These are phyloP conservation scores for Euzophera pinguis DNA, from an alignment of 2,888 invertebrate genomes.

Conservation along the genomic window DNA sequence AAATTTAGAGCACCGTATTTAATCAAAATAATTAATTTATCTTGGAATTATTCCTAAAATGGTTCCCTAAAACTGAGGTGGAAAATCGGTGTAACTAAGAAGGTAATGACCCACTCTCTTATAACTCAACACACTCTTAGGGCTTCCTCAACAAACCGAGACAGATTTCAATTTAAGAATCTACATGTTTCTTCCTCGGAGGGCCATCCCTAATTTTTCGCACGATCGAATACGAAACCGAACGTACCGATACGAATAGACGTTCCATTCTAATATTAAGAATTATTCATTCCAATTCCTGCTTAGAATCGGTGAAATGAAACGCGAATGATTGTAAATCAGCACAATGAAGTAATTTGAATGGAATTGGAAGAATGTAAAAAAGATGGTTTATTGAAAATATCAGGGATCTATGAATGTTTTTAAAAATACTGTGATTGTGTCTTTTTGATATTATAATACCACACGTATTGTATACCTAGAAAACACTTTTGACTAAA, in stretches of 20 bases:
- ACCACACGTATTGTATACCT: too few relatives aligned
- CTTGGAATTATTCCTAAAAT: too few relatives aligned
- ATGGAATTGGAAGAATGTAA: neutral
- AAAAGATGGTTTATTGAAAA: neutral
- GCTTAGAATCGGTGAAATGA: conserved; percentile 3
- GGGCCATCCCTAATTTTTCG: conserved; percentile 45
- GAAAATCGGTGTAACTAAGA: too few relatives aligned
- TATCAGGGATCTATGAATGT: neutral
- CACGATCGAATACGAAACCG: conserved; percentile 45
- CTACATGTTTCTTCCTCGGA: conserved; percentile 46
- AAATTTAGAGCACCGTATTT: too few relatives aligned
- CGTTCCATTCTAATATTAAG: conserved; percentile 23
- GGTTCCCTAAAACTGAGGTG: too few relatives aligned
- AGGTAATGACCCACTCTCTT: neutral
- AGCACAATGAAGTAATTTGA: neutral
- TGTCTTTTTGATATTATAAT: too few relatives aligned
- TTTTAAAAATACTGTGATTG: too few relatives aligned
- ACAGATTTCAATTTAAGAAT: conserved; percentile 54
- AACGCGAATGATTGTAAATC: neutral
- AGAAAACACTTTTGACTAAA: too few relatives aligned
- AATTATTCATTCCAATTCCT: neutral
- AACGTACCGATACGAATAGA: conserved; percentile 32
- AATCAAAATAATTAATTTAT: too few relatives aligned
- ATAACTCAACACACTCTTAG: conserved; percentile 19
- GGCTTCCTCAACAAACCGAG: conserved; percentile 36